These are phyloP conservation scores for Amphimallon solstitiale DNA, from an alignment of 2,888 invertebrate genomes.

Conservation along the genomic window DNA sequence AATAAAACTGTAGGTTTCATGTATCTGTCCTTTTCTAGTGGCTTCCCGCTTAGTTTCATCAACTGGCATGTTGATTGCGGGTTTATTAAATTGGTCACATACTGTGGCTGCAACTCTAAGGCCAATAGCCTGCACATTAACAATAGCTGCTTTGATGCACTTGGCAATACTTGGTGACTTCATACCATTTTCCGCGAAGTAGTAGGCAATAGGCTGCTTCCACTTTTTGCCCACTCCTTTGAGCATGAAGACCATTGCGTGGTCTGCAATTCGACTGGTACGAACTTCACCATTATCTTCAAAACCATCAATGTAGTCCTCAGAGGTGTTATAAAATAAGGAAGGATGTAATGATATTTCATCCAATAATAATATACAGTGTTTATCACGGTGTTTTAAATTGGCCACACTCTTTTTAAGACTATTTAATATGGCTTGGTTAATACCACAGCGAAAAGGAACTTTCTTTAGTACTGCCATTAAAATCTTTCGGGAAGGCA, in stretches of 20 bases:
- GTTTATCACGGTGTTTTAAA: background rate
- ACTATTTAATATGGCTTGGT: background rate
- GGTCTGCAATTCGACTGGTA: background rate
- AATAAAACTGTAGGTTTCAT: background rate
- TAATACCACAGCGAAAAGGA: background rate
- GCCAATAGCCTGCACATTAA: background rate
- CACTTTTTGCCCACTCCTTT: background rate
- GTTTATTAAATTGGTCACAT: conserved; percentile 17
- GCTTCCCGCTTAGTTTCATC: background rate
- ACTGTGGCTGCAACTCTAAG: background rate
- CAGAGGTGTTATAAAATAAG: background rate
- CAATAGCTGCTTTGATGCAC: conserved; percentile 26
- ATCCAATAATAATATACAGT: background rate
- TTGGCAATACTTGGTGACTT: conserved; percentile 22
- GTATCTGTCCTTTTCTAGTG: background rate
- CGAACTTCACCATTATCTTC: background rate
- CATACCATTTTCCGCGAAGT: background rate
- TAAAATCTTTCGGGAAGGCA: background rate
- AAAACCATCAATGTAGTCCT: background rate
- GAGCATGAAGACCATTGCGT: background rate
- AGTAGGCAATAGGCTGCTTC: conserved; percentile 30
- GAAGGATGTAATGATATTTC: background rate
- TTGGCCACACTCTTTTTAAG: background rate
- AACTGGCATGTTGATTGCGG: conserved; percentile 13
- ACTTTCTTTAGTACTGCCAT: background rate